Evolutionary conservation across 2,888 invertebrate species (phyloP).

Genomic region (Heliconius erato): DNA sequence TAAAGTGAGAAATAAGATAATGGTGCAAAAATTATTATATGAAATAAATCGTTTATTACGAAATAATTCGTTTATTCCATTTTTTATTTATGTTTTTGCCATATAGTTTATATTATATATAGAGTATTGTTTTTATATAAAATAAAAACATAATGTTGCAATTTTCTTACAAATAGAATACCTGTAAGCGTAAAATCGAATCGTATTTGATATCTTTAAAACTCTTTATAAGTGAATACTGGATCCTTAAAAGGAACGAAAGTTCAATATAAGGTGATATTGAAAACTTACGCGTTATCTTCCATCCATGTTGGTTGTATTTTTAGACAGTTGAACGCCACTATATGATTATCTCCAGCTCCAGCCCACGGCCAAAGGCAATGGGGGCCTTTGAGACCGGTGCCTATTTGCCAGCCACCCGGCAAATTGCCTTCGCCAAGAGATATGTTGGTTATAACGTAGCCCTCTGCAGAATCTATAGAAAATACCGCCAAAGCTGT

Average conservation of each 20-base stretch:
- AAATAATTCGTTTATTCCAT: background rate
- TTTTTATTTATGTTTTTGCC: background rate
- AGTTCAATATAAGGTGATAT: slow-evolving; percentile 3
- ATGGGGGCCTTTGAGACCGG: slow-evolving; percentile 74
- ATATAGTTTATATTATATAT: background rate
- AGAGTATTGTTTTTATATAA: background rate
- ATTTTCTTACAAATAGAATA: background rate
- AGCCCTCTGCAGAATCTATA: slow-evolving; percentile 73
- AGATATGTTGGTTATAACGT: slow-evolving; percentile 82
- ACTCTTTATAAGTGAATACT: slow-evolving; percentile 2
- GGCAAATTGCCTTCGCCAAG: slow-evolving; percentile 86
- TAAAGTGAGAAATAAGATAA: slow-evolving; percentile 48
- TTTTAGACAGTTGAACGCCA: slow-evolving; percentile 89
- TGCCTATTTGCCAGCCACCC: slow-evolving; percentile 84
- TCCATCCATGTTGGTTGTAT: slow-evolving; percentile 95
- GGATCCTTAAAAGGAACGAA: background rate
- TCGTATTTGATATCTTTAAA: background rate
- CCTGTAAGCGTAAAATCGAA: background rate
- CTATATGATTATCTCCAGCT: slow-evolving; percentile 86
- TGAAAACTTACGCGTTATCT: slow-evolving; percentile 79
- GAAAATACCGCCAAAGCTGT: slow-evolving; percentile 70
- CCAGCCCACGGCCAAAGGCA: slow-evolving; percentile 91
- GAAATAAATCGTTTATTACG: background rate
- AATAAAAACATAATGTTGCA: background rate
- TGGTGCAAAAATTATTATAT: slow-evolving; percentile 27